Conservation (phyloP, 2,888 invertebrate genomes). For the Ophraella communa region DNA sequence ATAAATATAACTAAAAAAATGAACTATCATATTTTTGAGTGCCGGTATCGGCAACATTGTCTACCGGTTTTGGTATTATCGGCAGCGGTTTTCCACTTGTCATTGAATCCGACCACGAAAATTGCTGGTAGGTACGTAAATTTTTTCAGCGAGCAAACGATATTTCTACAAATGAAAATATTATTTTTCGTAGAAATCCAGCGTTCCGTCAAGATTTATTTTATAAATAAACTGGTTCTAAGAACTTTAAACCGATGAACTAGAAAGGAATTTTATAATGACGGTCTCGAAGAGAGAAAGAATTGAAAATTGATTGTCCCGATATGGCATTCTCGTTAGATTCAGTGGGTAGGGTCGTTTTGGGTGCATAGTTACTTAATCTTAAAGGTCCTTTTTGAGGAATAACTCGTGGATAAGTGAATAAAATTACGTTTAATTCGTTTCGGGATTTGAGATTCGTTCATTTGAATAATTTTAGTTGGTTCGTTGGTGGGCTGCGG, state of each 20-base stretch:
- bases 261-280: constrained; percentile 25
- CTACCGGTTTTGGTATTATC: not conserved
- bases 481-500: not conserved
- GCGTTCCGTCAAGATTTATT: not conserved
- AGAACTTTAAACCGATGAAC: constrained; percentile 19
- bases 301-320: not conserved
- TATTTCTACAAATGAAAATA: not conserved
- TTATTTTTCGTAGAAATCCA: constrained; percentile 7
- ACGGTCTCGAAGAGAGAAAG: not conserved
- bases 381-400: not conserved
- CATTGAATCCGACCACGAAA: not conserved
- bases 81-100: not conserved
- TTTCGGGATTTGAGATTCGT: not conserved
- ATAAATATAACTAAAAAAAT: no score
- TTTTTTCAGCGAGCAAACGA: not conserved
- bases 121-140: not conserved
- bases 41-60: not conserved
- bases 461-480: not conserved
- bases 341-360: not conserved
- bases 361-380: not conserved
- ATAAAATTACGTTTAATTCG: not conserved
- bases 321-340: not conserved
- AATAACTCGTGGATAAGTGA: not conserved
- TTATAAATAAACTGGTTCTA: constrained; percentile 24
- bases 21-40: not conserved